Base-by-base conservation (phyloP, 2,888 invertebrate genomes). In the Leptura quadrifasciata region DNA sequence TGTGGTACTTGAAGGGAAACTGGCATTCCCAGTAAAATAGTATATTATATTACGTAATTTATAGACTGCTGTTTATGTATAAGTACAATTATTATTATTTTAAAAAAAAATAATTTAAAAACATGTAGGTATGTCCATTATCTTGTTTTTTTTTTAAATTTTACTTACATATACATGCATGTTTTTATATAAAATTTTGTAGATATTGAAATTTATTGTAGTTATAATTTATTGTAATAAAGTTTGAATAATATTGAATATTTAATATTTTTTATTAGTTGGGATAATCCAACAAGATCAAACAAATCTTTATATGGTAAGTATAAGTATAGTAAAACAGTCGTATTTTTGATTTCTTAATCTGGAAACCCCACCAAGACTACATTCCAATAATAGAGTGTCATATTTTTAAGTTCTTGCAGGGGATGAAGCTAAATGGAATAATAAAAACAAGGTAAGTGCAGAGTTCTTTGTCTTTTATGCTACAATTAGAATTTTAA, bases 141-240 rank as follows among this genome's bases (percentile, higher is more conserved):
- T 54, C n/a, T 47, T 73, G 70, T 76, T 73, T 76, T 65, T 54
- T 74, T 75, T 74, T 74, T 74, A 74, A 63, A 60, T 47, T 74
- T 54, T 74, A 67, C 65, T 80, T 74, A 74, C 72, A 55, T 73
- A 65, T 39, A 76, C 27, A 57, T 77, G 77, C 75, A 78, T 72
- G 76, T 80, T 79, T 80, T 79, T 80, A 75, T 77, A 80, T 76
- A 78, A 76, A 75, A 78, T 63, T 78, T 80, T 74, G 75, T 79
- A 80, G 80, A 77, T 77, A 72, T 52, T 17, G n/a, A 47, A 71
- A 27, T 74, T 70, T 70, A 69, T 69, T 72, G 72, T 72, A 76
- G 54, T 65, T 67, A 67, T 76, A 72, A 76, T 76, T 76, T 76
- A 76, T 69, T 69, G 57, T 64, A 73, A 70, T 39, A 76, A 64